phyloP scores from a whole-genome alignment of 2,888 invertebrate genomes.

The Ethmia dodecea region DNA sequence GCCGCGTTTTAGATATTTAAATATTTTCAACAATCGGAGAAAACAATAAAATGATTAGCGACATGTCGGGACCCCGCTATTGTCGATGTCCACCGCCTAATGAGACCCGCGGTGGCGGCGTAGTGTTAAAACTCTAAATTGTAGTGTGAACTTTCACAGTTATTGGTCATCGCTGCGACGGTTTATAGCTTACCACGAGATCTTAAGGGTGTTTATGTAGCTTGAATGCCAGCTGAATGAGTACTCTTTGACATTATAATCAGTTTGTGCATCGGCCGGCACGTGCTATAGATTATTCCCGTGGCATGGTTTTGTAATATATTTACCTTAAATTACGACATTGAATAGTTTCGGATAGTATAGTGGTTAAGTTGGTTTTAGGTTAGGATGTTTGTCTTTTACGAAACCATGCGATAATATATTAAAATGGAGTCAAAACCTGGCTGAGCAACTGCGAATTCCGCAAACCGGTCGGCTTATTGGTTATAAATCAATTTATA shows the following conservation, averaged over 20 bases:
- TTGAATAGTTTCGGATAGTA: too few relatives aligned
- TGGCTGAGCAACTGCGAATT: not conserved
- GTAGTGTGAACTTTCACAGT: slow-evolving; percentile 76
- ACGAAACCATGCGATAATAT: too few relatives aligned
- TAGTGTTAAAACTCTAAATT: slow-evolving; percentile 73
- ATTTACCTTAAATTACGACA: too few relatives aligned
- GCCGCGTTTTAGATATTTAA: too few relatives aligned
- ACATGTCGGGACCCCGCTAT: slow-evolving; percentile 37
- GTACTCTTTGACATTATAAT: slow-evolving; percentile 12
- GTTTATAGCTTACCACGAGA: slow-evolving; percentile 52
- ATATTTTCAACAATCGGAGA: slow-evolving; percentile 40
- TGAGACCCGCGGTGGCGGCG: slow-evolving; percentile 56
- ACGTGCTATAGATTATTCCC: too few relatives aligned
- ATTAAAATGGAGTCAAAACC: not conserved
- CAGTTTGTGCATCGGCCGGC: slow-evolving; percentile 17
- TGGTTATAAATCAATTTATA: slow-evolving; percentile 11
- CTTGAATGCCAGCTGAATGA: slow-evolving; percentile 8
- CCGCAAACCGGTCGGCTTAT: slow-evolving; percentile 8
- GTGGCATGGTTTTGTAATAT: not conserved
- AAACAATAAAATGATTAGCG: slow-evolving; percentile 66
- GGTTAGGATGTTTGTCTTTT: too few relatives aligned
- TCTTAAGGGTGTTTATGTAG: slow-evolving; percentile 39
- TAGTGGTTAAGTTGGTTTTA: too few relatives aligned
- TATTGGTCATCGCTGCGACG: slow-evolving; percentile 39
- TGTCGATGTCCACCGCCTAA: slow-evolving; percentile 42